Evolutionary conservation across 2,888 invertebrate species (phyloP), one percentile per base, ranked within the genome.

Genomic region (Cactoblastis cactorum): DNA sequence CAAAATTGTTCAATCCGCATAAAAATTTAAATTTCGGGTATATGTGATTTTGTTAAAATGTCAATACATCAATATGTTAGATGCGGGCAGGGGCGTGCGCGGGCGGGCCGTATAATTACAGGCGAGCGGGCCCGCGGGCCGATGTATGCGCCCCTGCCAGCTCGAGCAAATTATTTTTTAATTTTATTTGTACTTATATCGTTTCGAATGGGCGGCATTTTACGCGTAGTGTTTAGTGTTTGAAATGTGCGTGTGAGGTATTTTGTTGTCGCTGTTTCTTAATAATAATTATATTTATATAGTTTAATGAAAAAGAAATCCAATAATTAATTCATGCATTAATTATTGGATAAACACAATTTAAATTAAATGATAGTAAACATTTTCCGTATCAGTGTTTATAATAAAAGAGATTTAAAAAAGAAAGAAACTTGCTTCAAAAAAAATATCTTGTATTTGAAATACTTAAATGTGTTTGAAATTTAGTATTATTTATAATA

Each of bases 141-240:
- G 71, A 71, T 67, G 63, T 67, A 69, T 75, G 69, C 68, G 70
- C 76, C 76, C 77, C 74, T 73, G 71, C 70, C 69, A 66, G 49
- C 59, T 63, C 65, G 63, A 61, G 82, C 80, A 83, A 82, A 88
- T 87, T 86, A 88, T 88, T 88, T 87, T 83, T 80, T 83, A 75
- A 80, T 78, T 81, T 83, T 83, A 77, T 77, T 83, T 83, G 85
- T 85, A 83, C 84, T 86, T 83, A 79, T 74, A 83, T 64, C 67
- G 14, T 71, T 67, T 32, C 61, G 66, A 59, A 67, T 65, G 65
- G 71, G 71, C 68, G 47, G 69, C 15, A 28, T 28, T 64, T 57
- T 37, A 53, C 54, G 56, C 58, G 59, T 52, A 59, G 56, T 57
- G 65, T 69, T 75, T 74, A 71, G 63, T 63, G 43, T 74, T 77